Conservation (phyloP, 2,113 vertebrate species). For the Papio anubis region DNA sequence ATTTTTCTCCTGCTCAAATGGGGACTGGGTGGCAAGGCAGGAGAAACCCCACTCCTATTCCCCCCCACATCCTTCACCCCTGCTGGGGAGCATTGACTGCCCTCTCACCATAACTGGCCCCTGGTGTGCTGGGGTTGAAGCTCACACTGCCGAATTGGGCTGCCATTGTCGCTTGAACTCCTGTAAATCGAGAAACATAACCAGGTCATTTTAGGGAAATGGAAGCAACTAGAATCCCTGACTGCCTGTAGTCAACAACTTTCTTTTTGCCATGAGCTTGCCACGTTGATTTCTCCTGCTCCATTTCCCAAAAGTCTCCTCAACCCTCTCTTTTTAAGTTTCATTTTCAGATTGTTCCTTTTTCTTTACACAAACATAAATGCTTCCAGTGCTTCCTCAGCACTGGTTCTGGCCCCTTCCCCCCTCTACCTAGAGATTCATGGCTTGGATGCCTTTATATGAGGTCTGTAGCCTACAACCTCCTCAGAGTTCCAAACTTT, state of each 20-base stretch:
- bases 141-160: not conserved
- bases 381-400: not conserved
- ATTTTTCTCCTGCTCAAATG: not conserved
- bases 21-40: not conserved
- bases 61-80: not conserved
- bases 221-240: accelerated
- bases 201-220: not conserved
- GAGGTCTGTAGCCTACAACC: accelerated
- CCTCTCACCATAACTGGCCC: not conserved
- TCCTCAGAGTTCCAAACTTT: not conserved
- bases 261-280: not conserved
- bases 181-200: conserved; percentile 6
- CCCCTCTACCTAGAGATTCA: not conserved
- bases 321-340: not conserved
- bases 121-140: accelerated
- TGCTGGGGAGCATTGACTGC: not conserved
- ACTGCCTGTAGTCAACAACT: accelerated
- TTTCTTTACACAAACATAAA: not conserved
- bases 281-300: not conserved
- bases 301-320: no score
- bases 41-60: not conserved
- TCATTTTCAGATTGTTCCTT: not conserved
- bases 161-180: not conserved
- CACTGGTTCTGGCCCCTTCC: not conserved
- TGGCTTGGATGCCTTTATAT: accelerated